Base-by-base conservation (phyloP, 1,140 invertebrate genomes). In the Bombus superbus region DNA sequence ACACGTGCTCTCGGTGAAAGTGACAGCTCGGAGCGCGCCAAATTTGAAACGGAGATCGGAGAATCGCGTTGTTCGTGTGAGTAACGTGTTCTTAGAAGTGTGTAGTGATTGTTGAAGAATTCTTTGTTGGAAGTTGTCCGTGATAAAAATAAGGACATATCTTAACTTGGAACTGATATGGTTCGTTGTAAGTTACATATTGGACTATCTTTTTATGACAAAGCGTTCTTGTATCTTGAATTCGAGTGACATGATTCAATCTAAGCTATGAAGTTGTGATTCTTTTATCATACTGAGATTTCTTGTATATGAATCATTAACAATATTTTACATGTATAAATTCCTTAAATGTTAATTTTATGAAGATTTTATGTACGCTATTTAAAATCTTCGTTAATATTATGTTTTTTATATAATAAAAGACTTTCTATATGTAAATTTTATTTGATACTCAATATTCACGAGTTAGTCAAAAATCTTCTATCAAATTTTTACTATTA, bases 1-100 rank as follows among this genome's bases (percentile, higher is more conserved):
- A 66, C 84, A 81, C 79, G 78, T 80, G 84, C 53, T 35, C 32
- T 5, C 3, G 15, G 47, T 44, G 79, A 57, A 85, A 81, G 78
- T 81, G 84, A 75, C 83, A 35, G 32, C 13, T 64, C 28, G 40
- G 10, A 18, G 68, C 71, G 82, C 77, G 84, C 44, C 44, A 81
- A 15, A 53, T 66, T 47, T 8, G 59, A 68, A 77, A 15, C 22
- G 35, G 28, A 38, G 35, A 44, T 47, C 57, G 22, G 9, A 13
- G 32, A 35, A 28, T 35, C 44, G 10, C 11, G 10, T 71, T 28
- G 11, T 72, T 8, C 25, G 38, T 72, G 38, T 5, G 5, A 72
- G 5, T 35, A 28, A n/a, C 13, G 13, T n/a, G 11, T 72, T 42
- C 15, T n/a, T 25, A 13, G 13, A 28, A 6, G 9, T 25, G 66